phyloP scores from a whole-genome alignment of 2,888 invertebrate genomes.

The Phorcus lineatus region DNA sequence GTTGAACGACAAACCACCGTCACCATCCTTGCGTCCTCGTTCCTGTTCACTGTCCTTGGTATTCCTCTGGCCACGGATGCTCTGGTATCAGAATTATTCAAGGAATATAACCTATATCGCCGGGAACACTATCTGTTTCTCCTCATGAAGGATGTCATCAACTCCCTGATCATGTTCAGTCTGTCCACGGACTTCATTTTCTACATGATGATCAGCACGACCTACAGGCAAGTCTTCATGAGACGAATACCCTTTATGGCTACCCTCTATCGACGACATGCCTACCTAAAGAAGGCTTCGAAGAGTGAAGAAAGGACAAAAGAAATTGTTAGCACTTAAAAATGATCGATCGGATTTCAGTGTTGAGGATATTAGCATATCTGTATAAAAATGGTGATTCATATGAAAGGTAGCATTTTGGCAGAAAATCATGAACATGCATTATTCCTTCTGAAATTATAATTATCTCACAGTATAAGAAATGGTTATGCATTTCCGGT shows the following conservation, averaged over 20 bases:
- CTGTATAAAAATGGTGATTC: no score
- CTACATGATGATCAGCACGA: background rate
- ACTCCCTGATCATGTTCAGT: background rate
- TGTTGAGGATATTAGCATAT: no score
- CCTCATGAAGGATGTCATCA: background rate
- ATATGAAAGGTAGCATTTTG: no score
- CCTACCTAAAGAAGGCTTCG: background rate
- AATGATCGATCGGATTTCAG: no score
- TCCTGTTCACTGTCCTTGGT: background rate
- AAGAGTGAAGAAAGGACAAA: no score
- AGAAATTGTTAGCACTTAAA: no score
- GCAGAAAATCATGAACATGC: no score
- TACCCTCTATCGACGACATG: background rate
- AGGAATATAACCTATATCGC: background rate
- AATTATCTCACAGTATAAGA: no score
- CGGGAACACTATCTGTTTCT: background rate
- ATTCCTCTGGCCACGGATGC: background rate
- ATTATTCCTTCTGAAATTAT: no score
- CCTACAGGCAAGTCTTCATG: background rate
- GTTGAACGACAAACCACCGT: background rate
- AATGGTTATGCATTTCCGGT: no score
- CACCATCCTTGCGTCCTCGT: background rate
- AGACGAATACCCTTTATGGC: background rate
- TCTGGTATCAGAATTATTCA: background rate
- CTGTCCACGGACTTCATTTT: background rate